Conservation (phyloP, 2,888 invertebrate genomes). For the Agrochola circellaris region DNA sequence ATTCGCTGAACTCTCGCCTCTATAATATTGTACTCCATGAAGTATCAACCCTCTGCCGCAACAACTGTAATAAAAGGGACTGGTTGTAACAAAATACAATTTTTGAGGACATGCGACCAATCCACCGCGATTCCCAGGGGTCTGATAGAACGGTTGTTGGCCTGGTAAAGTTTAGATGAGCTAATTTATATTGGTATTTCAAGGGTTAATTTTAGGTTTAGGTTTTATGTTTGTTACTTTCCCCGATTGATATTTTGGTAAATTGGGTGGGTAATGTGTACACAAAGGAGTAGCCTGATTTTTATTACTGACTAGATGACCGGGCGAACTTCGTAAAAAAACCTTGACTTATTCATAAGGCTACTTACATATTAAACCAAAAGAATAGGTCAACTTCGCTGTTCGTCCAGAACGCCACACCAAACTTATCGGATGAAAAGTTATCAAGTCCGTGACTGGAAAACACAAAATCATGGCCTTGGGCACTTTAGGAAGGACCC, state of each 20-base stretch:
- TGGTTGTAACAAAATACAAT: constrained; percentile 21
- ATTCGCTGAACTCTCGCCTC: not conserved
- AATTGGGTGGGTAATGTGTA: not conserved
- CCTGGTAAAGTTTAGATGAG: constrained; percentile 20
- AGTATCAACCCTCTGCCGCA: not conserved
- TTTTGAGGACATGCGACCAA: constrained; percentile 41
- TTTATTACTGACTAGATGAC: too few species aligned
- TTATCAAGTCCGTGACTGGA: constrained; percentile 30
- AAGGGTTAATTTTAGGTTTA: not conserved
- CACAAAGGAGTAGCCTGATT: too few species aligned
- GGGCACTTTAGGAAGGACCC: not conserved
- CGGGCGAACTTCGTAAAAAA: too few species aligned
- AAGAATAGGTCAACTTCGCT: not conserved
- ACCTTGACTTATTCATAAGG: not conserved
- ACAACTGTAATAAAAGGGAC: constrained; percentile 26
- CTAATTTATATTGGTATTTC: constrained; percentile 1
- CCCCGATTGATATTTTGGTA: not conserved
- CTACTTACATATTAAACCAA: not conserved
- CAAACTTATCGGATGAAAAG: constrained; percentile 24
- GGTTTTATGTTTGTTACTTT: not conserved
- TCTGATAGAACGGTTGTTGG: constrained; percentile 5
- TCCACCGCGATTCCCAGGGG: constrained; percentile 32
- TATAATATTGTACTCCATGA: not conserved
- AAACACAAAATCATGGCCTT: constrained; percentile 1
- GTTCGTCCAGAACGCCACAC: not conserved